Evolutionary conservation across 1,140 invertebrate genomes (phyloP), one percentile per base, ranked within the genome.

Genomic region (Dinothrombium tinctorium): DNA sequence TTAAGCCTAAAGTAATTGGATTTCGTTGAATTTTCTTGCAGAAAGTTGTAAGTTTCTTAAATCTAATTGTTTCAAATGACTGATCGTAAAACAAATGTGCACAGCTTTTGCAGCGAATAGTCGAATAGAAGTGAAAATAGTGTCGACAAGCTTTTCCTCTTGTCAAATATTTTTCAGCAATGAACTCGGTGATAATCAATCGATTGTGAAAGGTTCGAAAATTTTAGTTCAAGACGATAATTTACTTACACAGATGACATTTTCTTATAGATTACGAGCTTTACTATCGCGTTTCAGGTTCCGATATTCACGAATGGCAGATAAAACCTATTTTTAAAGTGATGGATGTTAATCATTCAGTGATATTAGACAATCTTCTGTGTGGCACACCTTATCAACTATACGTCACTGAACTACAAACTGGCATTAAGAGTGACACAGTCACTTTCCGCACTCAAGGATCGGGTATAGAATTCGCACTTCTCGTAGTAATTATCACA

Each of bases 311-410:
- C 23, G 39, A 40, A 23, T 40, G 39, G 39, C 26, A 40, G n/a
- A 33, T 40, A 12, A 31, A 31, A 32, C 39, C 39, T 3, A 32
- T 40, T 15, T 33, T 32, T 40, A 14, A n/a, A 6, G 20, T 22
- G n/a, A 8, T 23, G 23, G 6, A 22, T 14, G 37, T 17, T 12
- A 29, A 40, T 32, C 17, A 40, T 31, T 15, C 39, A 31, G 39
- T 31, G 17, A 9, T 32, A 20, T 6, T 40, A 7, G 28, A 40
- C 22, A 32, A 40, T 40, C 39, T 40, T 87, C 33, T 84, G 83
- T 57, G 80, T 82, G 11, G 49, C 47, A 15, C 42, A 42, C 29
- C 26, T 40, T 24, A 47, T 40, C 6, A 47, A 35, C 28, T 36
- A 19, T 23, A n/a, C 8, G 17, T 42, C 6, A 42, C 41, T 7